phyloP scores from a whole-genome alignment of 35 echinoderm and acorn worm genomes.

The Stichopus chloronotus region DNA sequence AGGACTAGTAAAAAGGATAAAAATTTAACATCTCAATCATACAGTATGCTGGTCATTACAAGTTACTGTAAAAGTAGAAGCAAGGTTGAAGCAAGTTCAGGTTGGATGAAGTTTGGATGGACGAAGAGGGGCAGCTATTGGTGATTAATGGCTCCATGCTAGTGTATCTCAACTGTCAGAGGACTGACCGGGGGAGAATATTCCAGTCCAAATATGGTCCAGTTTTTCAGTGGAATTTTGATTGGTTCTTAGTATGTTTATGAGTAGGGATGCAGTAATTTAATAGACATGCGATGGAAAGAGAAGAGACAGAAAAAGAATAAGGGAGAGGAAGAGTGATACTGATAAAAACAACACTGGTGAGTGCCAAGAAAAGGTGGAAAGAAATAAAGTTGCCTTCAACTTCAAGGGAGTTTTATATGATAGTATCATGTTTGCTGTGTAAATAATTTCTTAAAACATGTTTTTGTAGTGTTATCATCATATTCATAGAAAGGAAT shows the following conservation, averaged over 20 bases:
- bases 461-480: not conserved
- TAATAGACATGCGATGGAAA: not conserved
- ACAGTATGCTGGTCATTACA: slow-evolving; percentile 15
- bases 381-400: not conserved
- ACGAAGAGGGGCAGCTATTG: too few relatives aligned
- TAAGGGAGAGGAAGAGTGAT: not conserved
- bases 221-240: not conserved
- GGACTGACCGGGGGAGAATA: not conserved
- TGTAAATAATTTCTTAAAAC: not conserved
- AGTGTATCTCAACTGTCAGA: not conserved
- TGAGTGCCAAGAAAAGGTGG: not conserved
- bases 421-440: not conserved
- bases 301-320: not conserved
- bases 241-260: not conserved
- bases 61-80: not conserved
- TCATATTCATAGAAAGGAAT: not conserved
- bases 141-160: not conserved
- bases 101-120: too few relatives aligned
- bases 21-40: not conserved
- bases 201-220: not conserved
- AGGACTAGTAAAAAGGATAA: not conserved
- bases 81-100: too few relatives aligned
- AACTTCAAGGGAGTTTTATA: not conserved
- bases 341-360: not conserved
- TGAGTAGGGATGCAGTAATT: not conserved